A percentile compares a stretch with the other conserved stretches of the same genome.
These are phyloP conservation scores for Brotula barbata DNA, from an alignment of 2,797 vertebrate species.

Conservation along the genomic window DNA sequence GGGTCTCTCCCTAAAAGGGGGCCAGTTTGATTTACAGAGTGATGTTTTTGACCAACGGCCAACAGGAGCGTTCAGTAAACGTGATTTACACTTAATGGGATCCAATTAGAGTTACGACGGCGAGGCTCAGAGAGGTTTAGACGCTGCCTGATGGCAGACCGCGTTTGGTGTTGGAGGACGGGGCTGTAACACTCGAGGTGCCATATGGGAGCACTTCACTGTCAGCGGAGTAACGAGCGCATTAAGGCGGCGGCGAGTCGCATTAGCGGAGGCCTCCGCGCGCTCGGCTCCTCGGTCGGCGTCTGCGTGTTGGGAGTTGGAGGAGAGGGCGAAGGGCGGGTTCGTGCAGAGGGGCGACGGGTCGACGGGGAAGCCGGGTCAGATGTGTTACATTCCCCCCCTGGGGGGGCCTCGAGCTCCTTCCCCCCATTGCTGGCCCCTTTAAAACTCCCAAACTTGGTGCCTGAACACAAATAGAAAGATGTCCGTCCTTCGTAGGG, in stretches of 20 bases:
- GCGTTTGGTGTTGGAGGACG: not conserved
- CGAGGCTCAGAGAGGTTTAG: not conserved
- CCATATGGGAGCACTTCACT: not conserved
- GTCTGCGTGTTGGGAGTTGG: conserved; percentile 10
- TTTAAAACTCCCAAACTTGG: conserved; percentile 19
- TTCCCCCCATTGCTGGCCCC: conserved; percentile 23
- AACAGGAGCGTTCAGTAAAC: not conserved
- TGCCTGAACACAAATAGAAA: conserved; percentile 34
- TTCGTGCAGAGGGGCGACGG: too few species aligned
- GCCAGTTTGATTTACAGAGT: too few species aligned
- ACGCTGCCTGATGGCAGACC: not conserved
- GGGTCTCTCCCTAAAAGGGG: too few species aligned
- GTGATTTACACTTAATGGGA: not conserved
- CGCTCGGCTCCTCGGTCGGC: not conserved
- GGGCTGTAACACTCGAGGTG: not conserved
- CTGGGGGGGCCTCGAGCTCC: too few species aligned
- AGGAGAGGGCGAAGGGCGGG: conserved; percentile 1
- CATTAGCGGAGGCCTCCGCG: not conserved
- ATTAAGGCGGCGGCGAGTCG: conserved; percentile 2
- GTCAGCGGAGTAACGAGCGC: conserved; percentile 24
- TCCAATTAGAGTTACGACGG: not conserved
- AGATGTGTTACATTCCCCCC: too few species aligned
- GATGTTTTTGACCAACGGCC: too few species aligned
- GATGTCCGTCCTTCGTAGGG: not conserved
- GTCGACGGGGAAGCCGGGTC: too few species aligned